phyloP scores from a whole-genome alignment of 23 tunicate species.

The Botrylloides violaceus region DNA sequence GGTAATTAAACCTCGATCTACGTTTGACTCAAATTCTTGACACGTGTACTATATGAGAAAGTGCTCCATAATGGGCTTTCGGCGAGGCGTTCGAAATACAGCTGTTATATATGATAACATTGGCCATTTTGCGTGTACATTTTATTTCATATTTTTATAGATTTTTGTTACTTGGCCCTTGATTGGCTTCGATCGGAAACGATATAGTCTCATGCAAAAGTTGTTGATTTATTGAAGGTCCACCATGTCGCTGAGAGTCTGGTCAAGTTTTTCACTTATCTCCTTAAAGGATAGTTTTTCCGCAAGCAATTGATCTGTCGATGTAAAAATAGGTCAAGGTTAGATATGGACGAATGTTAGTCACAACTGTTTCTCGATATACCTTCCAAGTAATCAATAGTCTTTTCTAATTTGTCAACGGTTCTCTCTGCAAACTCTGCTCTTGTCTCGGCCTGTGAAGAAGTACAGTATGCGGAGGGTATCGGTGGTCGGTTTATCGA shows the following conservation, averaged over 20 bases:
- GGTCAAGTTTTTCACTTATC: constrained; percentile 97
- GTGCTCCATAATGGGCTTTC: too few relatives aligned
- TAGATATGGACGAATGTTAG: neutral
- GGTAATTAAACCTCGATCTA: too few relatives aligned
- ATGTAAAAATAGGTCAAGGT: neutral
- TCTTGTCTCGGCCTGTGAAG: constrained; percentile 83
- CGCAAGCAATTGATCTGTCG: constrained; percentile 78
- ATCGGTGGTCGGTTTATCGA: neutral
- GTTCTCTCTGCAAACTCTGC: constrained; percentile 99
- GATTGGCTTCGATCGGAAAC: too few relatives aligned
- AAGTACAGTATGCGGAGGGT: too few relatives aligned
- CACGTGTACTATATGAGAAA: too few relatives aligned
- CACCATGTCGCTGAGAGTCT: constrained; percentile 97
- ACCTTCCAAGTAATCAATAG: constrained; percentile 96
- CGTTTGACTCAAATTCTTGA: too few relatives aligned
- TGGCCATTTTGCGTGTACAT: too few relatives aligned
- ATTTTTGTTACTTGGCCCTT: too few relatives aligned
- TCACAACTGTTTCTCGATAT: neutral
- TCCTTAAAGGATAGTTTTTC: constrained; percentile 89
- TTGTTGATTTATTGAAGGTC: constrained; percentile 60
- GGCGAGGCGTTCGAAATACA: too few relatives aligned
- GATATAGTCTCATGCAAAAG: too few relatives aligned
- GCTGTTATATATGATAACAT: too few relatives aligned
- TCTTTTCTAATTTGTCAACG: constrained; percentile 93
- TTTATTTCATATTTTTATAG: too few relatives aligned